Evolutionary conservation across 2,113 vertebrate species (phyloP).

Genomic region (Tachysurus vachellii): DNA sequence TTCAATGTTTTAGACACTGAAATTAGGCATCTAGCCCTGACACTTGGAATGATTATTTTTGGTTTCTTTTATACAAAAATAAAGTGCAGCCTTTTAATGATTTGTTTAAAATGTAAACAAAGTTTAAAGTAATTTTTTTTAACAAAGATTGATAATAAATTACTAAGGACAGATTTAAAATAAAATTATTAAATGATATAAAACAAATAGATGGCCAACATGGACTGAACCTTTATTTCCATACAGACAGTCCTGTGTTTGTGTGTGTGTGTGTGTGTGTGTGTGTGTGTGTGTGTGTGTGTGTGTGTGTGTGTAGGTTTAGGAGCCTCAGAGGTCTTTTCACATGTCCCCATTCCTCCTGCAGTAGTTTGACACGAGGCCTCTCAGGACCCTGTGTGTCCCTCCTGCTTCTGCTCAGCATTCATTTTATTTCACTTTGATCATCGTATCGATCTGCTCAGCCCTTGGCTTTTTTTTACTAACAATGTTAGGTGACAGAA

Average conservation of each 20-base stretch:
- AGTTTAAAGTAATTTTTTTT: neutral
- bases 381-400: constrained; percentile 18
- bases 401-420: constrained; percentile 25
- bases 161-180: no score
- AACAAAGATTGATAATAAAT: neutral
- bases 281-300: constrained; percentile 46
- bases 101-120: neutral
- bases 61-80: neutral
- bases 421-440: constrained; percentile 42
- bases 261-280: neutral
- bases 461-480: neutral
- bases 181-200: neutral
- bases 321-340: constrained; percentile 11
- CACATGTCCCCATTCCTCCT: constrained; percentile 27
- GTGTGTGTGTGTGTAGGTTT: constrained; percentile 1
- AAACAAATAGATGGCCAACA: no score
- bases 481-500: neutral
- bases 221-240: constrained; percentile 64
- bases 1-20: neutral
- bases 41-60: neutral
- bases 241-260: constrained; percentile 66
- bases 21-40: neutral
- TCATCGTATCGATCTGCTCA: constrained; percentile 30
- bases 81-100: neutral
- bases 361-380: constrained; percentile 1